Percentiles rank a stretch among this genome's conserved stretches.
Evolutionary conservation across 2,888 invertebrate species (phyloP).

Genomic region (Linhomoeus sp.): DNA sequence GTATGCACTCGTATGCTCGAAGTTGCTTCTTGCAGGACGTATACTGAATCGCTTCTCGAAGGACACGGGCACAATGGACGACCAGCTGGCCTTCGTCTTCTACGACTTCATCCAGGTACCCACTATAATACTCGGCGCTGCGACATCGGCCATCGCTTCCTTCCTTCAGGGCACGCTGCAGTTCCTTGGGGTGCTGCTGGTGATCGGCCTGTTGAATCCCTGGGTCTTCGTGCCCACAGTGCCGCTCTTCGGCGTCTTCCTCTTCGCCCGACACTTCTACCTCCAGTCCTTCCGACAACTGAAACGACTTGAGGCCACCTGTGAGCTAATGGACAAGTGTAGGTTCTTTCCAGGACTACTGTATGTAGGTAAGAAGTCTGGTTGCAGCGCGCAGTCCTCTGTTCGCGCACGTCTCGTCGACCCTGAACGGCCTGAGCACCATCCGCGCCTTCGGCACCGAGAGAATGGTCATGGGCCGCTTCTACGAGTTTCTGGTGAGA

Average conservation of each 20-base stretch:
- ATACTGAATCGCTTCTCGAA: constrained; percentile 68
- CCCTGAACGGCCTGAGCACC: constrained; percentile 68
- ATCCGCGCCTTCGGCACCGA: constrained; percentile 72
- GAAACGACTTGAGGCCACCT: constrained; percentile 38
- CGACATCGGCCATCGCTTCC: not conserved
- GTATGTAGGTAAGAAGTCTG: too few relatives aligned
- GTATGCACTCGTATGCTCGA: constrained; percentile 20
- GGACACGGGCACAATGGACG: constrained; percentile 58
- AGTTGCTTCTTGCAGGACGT: constrained; percentile 36
- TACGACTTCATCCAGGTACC: constrained; percentile 32
- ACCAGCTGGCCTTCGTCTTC: constrained; percentile 37
- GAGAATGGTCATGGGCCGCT: constrained; percentile 43
- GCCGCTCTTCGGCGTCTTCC: constrained; percentile 50
- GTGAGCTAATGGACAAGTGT: constrained; percentile 28
- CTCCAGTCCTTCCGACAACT: constrained; percentile 56
- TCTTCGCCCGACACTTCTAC: constrained; percentile 52
- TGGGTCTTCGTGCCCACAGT: constrained; percentile 51
- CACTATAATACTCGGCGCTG: not conserved
- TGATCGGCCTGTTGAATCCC: constrained; percentile 52
- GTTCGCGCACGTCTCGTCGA: constrained; percentile 74
- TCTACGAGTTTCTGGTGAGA: constrained; percentile 35
- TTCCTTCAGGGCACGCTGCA: constrained; percentile 41
- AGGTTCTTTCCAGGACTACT: too few relatives aligned
- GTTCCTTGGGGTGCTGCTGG: constrained; percentile 40
- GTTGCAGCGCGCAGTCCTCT: constrained; percentile 66